Evolutionary conservation across 2,797 vertebrate species (phyloP).

Genomic region (Chelidonichthys spinosus): DNA sequence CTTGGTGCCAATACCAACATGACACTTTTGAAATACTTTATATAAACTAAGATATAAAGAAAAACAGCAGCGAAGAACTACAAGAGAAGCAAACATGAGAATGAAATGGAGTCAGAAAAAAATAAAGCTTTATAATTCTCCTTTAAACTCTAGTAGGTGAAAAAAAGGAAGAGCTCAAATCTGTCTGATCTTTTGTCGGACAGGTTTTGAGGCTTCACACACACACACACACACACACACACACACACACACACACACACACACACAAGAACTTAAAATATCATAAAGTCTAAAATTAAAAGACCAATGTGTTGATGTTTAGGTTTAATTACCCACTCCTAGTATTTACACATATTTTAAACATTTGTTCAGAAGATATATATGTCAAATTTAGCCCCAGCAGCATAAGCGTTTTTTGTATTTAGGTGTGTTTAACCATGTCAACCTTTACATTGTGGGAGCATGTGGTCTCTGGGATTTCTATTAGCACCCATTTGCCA

Average conservation of each 20-base stretch:
- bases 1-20: neutral
- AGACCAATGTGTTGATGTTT: neutral
- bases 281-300: too few species aligned
- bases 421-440: conserved; percentile 39
- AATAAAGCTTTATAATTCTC: neutral
- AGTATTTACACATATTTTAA: conserved; percentile 27
- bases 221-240: neutral
- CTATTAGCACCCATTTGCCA: conserved; percentile 62
- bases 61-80: neutral
- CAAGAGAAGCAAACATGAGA: neutral
- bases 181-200: neutral
- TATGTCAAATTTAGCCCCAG: conserved; percentile 19
- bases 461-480: conserved; percentile 51
- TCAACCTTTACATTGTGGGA: conserved; percentile 42
- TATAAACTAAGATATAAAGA: neutral
- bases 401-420: neutral
- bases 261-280: neutral
- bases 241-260: too few species aligned
- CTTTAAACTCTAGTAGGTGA: neutral
- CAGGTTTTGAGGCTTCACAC: neutral
- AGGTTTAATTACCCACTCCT: neutral
- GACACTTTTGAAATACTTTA: neutral
- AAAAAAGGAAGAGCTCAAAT: neutral
- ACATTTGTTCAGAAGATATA: conserved; percentile 5
- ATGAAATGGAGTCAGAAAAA: neutral